phyloP scores from a whole-genome alignment of 30 jellyfish, hydroid and myxozoan species.

The Mastigias papua region DNA sequence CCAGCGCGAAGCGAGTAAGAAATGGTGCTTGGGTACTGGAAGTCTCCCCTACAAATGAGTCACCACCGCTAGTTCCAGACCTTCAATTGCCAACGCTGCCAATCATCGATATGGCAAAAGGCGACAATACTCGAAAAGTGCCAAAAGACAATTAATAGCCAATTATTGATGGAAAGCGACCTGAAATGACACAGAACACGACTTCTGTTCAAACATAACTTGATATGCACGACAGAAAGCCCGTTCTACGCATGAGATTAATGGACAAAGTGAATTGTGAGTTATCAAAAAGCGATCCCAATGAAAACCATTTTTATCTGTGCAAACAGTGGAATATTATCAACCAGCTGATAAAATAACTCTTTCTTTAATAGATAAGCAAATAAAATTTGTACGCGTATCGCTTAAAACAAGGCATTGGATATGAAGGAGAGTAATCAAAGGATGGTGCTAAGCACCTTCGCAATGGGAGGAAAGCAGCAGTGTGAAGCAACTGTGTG shows the following conservation, averaged over 20 bases:
- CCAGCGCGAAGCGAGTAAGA: constrained; percentile 9
- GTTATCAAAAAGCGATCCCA: constrained; percentile 57
- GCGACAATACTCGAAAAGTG: neutral
- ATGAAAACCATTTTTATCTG: constrained; percentile 45
- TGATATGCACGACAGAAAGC: neutral
- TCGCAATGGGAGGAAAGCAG: neutral
- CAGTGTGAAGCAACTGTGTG: too few species aligned
- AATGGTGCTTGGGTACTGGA: neutral
- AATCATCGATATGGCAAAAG: constrained; percentile 6
- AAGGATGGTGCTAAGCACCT: neutral
- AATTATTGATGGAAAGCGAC: constrained; percentile 12
- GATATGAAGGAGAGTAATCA: neutral
- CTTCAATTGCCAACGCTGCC: constrained; percentile 23
- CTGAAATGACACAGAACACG: constrained; percentile 9
- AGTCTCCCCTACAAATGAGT: constrained; percentile 20
- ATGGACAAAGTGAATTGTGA: constrained; percentile 53
- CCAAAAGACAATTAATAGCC: constrained; percentile 52
- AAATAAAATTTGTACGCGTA: constrained; percentile 43
- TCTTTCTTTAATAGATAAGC: constrained; percentile 46
- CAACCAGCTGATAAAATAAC: constrained; percentile 70
- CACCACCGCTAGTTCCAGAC: constrained; percentile 46
- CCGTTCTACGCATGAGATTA: constrained; percentile 7
- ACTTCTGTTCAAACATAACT: constrained; percentile 39
- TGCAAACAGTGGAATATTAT: constrained; percentile 58
- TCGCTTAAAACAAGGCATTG: neutral